Evolutionary conservation across 2,888 invertebrate species (phyloP), one percentile per base, ranked within the genome.

Genomic region (Dione juno): DNA sequence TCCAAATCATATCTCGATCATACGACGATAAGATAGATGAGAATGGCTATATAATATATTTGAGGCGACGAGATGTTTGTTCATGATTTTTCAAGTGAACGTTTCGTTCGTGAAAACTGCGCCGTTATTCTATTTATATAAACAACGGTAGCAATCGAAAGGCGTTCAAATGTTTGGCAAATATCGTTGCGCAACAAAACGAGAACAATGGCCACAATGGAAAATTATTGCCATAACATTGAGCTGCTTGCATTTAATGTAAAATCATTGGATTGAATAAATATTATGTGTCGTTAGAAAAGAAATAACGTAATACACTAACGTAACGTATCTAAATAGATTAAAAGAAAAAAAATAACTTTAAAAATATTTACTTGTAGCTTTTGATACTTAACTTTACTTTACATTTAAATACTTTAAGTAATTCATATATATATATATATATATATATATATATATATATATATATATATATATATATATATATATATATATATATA

Each of bases 151-250:
- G 90, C 90, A 89, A 86, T 85, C 78, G 81, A 80, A 80, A 79
- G 80, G 82, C 82, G 78, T 79, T 83, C 79, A 75, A 82, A 84
- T 91, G 87, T 92, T 92, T 91, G 84, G 81, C 81, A 92, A 91
- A 91, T 86, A 87, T 72, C 75, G 83, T 90, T 90, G 88, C 85
- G 88, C 85, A 90, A 90, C 84, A 81, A 79, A 79, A 79, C 76
- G 79, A 79, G 89, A 90, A 92, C 92, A 92, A 92, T 90, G 85
- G 85, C 77, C 73, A 79, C 76, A 76, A 79, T 79, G 81, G 81
- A 81, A 81, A 79, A 80, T 82, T 89, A 84, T 91, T 92, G 84
- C 87, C 88, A 91, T 89, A 92, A 92, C 87, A 92, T 75, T 74
- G 50, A 50, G 78, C 77, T 82, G 81, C 71, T 73, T 66, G 70